phyloP scores from a whole-genome alignment of 2,888 invertebrate species.

The Scotopteryx bipunctaria region DNA sequence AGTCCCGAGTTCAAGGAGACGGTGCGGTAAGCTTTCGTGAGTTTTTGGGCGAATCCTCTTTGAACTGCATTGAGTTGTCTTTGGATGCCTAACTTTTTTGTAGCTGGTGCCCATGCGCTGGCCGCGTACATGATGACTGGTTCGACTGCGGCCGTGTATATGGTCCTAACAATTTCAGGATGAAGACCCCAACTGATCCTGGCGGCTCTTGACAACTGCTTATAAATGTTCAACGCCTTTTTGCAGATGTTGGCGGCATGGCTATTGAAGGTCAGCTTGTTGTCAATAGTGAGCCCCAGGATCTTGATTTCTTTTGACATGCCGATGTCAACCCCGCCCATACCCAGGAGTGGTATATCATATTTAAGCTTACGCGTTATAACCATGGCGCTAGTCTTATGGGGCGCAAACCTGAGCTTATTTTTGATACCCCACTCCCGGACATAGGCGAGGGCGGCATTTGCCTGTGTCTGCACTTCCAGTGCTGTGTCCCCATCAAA shows the following conservation, averaged over 20 bases:
- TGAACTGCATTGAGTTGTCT: not conserved
- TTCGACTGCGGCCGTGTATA: not conserved
- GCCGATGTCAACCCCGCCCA: conserved; percentile 5
- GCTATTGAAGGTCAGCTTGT: conserved; percentile 10
- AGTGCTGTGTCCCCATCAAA: conserved; percentile 7
- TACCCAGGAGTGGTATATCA: too few species aligned
- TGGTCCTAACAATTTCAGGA: conserved; percentile 23
- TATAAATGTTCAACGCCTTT: not conserved
- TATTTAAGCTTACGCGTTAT: too few species aligned
- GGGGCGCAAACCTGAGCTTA: too few species aligned
- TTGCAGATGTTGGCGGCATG: not conserved
- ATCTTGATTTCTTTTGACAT: conserved; percentile 4
- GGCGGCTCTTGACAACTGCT: conserved; percentile 8
- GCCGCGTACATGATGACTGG: not conserved
- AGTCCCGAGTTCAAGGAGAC: not conserved
- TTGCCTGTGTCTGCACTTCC: not conserved
- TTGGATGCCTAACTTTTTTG: not conserved
- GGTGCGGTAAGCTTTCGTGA: not conserved
- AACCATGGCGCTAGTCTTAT: too few species aligned
- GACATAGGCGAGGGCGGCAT: conserved; percentile 7
- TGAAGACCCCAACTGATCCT: conserved; percentile 21
- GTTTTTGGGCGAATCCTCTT: too few species aligned
- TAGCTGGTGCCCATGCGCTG: not conserved
- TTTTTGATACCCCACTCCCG: too few species aligned
- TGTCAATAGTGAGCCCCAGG: conserved; percentile 13